Evolutionary conservation across 2,888 invertebrate genomes (phyloP), one percentile per base, ranked within the genome.

Genomic region (Phortica magna): DNA sequence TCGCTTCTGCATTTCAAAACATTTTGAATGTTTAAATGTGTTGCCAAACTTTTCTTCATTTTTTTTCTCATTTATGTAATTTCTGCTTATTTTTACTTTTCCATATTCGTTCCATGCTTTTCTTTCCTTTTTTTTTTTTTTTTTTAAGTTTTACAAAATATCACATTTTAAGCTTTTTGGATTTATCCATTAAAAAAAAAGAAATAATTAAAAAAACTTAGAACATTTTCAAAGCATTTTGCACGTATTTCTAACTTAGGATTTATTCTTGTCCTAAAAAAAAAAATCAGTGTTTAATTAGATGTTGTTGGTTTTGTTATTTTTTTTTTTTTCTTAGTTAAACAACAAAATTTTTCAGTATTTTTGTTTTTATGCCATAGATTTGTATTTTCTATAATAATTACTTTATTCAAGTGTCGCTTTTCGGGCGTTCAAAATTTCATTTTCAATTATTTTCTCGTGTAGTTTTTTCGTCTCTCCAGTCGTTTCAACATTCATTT

Each of bases 131-230:
- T 61, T 83, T 74, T 76, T 57, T 76, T 82, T 76, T 79, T 70
- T 73, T 77, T 89, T 72, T 86, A 87, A 90, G 90, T 91, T 91
- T 91, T 91, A 89, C 89, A 91, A 91, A 91, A 92, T 91, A 91
- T 91, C 91, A 91, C 91, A 91, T 92, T 91, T 91, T 90, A 91
- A 92, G 91, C 90, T 89, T 90, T 89, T 88, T 85, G 85, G 83
- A 85, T 84, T 83, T 83, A 85, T 84, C 80, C 82, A 83, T 82
- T 79, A 59, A 19, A 61, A 61, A 61, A 61, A 61, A 61, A 61
- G 19, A 61, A 22, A 22, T 22, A 22, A 61, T 7, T 19, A 61
- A 22, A 61, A 22, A 9, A 61, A 61, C 22, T 19, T 61, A 22
- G 61, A 61, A 22, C 1, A 61, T 61, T 61, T 19, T 17, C 17